Base-by-base conservation (phyloP, 2,888 invertebrate genomes). In the Tethea ocularis region DNA sequence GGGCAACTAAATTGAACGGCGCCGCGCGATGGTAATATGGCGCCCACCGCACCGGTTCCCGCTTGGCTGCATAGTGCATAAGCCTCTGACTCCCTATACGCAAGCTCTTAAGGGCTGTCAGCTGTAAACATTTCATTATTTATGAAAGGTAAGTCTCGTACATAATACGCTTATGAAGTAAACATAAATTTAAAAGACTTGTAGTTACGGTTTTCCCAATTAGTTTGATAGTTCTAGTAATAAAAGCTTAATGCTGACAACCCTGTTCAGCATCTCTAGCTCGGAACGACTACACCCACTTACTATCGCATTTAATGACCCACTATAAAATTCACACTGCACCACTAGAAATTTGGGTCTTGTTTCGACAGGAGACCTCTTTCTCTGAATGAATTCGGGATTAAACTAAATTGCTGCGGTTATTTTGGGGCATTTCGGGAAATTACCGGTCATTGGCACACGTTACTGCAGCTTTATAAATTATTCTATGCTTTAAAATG, bases 1-100 rank as follows among this genome's bases (percentile, higher is more conserved):
- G 69, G 60, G 72, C 65, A 66, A 67, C 66, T 74, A 79, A 83
- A 83, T 83, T 77, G 80, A 75, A 82, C 75, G 72, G 68, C 13
- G 33, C 33, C 33, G 33, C 1, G 33, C 72, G 73, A 63, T 66
- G 67, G 61, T 63, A 70, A 46, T 20, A 46, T 17, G 68, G 64
- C 65, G n/a, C n/a, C n/a, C 67, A 67, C 61, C 63, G 64, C 62
- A 58, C 63, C 61, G 67, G 61, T 71, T 68, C 59, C 69, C 73
- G 75, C 70, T 69, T 70, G 69, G 60, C 71, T 78, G 75, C 67
- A 56, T 62, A 41, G 6, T 10, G 46, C n/a, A n/a, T n/a, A n/a
- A n/a, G n/a, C 60, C 54, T 55, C 58, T 57, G 63, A 64, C 58
- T 62, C 63, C 59, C 65, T 46, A 10, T 46, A 46, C 7, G 46